Conservation (phyloP, 2,888 invertebrate genomes). For the Mamestra brassicae region DNA sequence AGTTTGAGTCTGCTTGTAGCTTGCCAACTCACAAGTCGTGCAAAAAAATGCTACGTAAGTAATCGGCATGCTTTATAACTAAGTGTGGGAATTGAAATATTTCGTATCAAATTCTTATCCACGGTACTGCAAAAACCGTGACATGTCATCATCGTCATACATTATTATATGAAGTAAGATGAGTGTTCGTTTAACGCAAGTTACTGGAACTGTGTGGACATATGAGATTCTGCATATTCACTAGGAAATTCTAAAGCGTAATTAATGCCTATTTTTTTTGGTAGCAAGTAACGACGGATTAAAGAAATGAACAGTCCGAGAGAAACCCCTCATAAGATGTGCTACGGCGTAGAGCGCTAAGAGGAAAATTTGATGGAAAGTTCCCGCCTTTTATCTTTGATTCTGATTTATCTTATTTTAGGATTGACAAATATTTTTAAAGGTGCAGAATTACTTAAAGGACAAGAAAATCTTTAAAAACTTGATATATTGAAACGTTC, state of each 20-base stretch:
- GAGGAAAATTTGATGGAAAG: neutral
- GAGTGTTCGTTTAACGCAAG: conserved; percentile 2
- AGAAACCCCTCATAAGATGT: neutral
- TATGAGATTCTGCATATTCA: conserved; percentile 1
- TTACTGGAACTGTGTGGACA: neutral
- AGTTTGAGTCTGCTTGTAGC: conserved; percentile 12
- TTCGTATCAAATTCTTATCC: conserved; percentile 16
- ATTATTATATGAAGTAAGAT: conserved; percentile 4
- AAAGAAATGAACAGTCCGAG: neutral
- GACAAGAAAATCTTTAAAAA: neutral
- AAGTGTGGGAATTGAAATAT: conserved; percentile 33
- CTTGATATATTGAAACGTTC: neutral
- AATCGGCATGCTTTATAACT: conserved; percentile 15
- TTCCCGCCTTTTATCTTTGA: neutral
- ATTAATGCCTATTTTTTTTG: conserved; percentile 2
- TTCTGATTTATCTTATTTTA: neutral
- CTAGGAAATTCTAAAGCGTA: neutral
- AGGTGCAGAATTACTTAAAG: neutral
- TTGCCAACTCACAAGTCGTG: conserved; percentile 11
- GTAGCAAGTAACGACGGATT: neutral
- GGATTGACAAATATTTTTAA: neutral
- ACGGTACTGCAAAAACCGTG: conserved; percentile 18
- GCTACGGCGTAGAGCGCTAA: neutral
- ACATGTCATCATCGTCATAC: conserved; percentile 27
- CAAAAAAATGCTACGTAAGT: conserved; percentile 22